Evolutionary conservation across 2,797 vertebrate genomes (phyloP), one percentile per base, ranked within the genome.

Genomic region (Syndactyla subalaris): DNA sequence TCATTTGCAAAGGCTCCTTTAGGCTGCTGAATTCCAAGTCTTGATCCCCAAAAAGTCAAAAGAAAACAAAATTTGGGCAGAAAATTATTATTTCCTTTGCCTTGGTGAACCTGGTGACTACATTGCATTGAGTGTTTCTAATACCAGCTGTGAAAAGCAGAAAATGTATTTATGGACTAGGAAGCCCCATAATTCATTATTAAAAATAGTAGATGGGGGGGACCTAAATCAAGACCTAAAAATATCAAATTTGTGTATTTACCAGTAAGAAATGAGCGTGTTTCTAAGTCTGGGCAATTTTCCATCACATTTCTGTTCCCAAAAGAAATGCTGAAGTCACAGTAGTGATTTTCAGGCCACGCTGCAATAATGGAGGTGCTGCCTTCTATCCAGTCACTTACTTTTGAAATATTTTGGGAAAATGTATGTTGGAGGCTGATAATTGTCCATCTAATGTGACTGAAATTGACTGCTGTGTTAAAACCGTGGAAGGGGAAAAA

Each of bases 181-280:
- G 46, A 84, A 61, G 12, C 13, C 20, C 8, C 36, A 16, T 14
- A 51, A 32, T 26, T 74, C 39, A 5, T 34, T 51, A 8, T 18
- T 24, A 20, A 43, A 85, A 65, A 54, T 5, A 3, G 9, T 24
- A 30, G 5, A 5, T 9, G 39, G 36, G 10, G 21, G 13, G 20
- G 32, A 58, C 38, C 3, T 66, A 22, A 63, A 12, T 2, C 11
- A 29, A 54, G 26, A 41, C 12, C 2, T 7, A 32, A 59, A 82
- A 45, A 7, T 3, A 21, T 14, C 16, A 23, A 59, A 43, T 45
- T 15, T 46, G 8, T 24, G 8, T 0, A 0, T 52, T 10, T 30
- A 0, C 4, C 43, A 14, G 36, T 5, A 5, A 43, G 38, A 41
- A 46, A 23, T 21, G 19, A 15, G 6, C 0, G 1, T 9, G 1